Conservation (phyloP, 2,113 vertebrate genomes). For the Meleagris gallopavo region DNA sequence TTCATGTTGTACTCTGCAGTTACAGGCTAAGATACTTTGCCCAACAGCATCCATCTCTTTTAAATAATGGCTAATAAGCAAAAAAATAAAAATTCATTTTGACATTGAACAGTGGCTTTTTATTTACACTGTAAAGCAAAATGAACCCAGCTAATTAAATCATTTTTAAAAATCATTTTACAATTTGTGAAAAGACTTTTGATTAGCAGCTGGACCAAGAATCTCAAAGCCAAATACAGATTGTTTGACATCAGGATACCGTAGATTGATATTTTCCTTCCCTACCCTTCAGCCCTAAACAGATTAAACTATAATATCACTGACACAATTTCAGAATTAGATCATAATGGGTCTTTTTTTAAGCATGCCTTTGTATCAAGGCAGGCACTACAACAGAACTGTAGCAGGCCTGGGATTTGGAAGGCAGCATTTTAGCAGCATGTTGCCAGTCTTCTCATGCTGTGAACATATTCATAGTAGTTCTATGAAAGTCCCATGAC, state of each 20-base stretch:
- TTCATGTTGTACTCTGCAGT: not conserved
- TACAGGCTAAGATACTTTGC: not conserved
- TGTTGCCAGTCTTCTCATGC: conserved; percentile 42
- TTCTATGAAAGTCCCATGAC: conserved; percentile 63
- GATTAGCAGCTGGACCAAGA: not conserved
- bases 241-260: not conserved
- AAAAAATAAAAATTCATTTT: not conserved
- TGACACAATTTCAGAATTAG: not conserved
- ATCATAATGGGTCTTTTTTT: not conserved
- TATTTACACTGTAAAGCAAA: not conserved
- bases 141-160: not conserved
- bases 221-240: not conserved
- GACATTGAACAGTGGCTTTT: not conserved
- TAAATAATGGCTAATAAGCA: not conserved
- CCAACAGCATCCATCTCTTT: not conserved
- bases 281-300: not conserved
- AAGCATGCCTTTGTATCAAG: not conserved
- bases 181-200: not conserved
- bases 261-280: not conserved
- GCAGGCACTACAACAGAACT: not conserved
- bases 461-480: conserved; percentile 72
- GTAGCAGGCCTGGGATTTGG: conserved; percentile 19
- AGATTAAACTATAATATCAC: not conserved
- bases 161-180: not conserved
- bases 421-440: conserved; percentile 49